Evolutionary conservation across 1,140 invertebrate genomes (phyloP).

Genomic region (Drosophila obscura): DNA sequence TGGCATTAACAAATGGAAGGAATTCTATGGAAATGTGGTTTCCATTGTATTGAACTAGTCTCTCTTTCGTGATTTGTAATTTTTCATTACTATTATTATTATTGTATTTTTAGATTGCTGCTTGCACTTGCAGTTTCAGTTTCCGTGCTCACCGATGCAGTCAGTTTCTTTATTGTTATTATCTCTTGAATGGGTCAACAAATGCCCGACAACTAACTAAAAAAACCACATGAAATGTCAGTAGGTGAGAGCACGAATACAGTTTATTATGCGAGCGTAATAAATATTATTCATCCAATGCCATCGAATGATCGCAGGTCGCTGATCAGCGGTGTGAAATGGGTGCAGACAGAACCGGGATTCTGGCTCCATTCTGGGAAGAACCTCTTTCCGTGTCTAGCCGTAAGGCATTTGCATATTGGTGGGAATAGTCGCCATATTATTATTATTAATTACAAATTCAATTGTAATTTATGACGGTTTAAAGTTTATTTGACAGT

Average conservation of each 20-base stretch:
- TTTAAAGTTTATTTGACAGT: slow-evolving; percentile 57
- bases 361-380: slow-evolving; percentile 9
- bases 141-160: slow-evolving; percentile 30
- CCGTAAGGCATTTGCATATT: slow-evolving; percentile 51
- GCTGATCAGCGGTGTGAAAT: slow-evolving; percentile 23
- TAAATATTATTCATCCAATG: slow-evolving; percentile 61
- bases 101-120: slow-evolving; percentile 47
- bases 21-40: slow-evolving; percentile 37
- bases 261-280: slow-evolving; percentile 47
- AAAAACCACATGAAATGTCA: slow-evolving; percentile 23
- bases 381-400: slow-evolving; percentile 39
- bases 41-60: slow-evolving; percentile 35
- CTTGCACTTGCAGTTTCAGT: slow-evolving; percentile 24
- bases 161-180: slow-evolving; percentile 33
- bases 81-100: slow-evolving; percentile 37
- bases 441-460: slow-evolving; percentile 53
- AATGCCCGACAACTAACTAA: slow-evolving; percentile 27
- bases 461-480: slow-evolving; percentile 59
- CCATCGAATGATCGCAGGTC: slow-evolving; percentile 19
- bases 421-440: slow-evolving; percentile 12
- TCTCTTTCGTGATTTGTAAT: slow-evolving; percentile 26
- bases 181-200: slow-evolving; percentile 47
- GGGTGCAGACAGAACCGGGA: slow-evolving; percentile 5
- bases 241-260: slow-evolving; percentile 30
- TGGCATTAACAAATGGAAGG: slow-evolving; percentile 34